A percentile compares a stretch with the other conserved stretches of the same genome.
Conservation (phyloP, 2,113 vertebrate genomes). For the Haliaeetus leucogaster region DNA sequence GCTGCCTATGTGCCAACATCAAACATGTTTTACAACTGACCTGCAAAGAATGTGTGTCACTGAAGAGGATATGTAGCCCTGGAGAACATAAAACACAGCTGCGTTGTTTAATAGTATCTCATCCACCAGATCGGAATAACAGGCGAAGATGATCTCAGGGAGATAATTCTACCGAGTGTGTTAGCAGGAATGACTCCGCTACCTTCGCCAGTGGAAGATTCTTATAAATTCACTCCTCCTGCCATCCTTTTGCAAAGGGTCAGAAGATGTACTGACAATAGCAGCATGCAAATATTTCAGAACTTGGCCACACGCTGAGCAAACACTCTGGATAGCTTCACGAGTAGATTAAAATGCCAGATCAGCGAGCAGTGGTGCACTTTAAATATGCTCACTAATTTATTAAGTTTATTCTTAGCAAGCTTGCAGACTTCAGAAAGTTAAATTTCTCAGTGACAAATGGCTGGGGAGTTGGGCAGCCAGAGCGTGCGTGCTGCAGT, state of each 20-base stretch:
- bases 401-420: conserved; percentile 70
- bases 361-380: conserved; percentile 46
- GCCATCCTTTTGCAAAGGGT: conserved; percentile 62
- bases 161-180: conserved; percentile 37
- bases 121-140: not conserved
- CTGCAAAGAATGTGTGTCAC: conserved; percentile 68
- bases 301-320: conserved; percentile 73
- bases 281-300: conserved; percentile 68
- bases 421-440: conserved; percentile 61
- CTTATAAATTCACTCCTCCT: conserved; percentile 67
- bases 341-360: conserved; percentile 66
- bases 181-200: not conserved
- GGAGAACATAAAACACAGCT: conserved; percentile 59
- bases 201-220: conserved; percentile 65
- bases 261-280: conserved; percentile 70
- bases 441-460: conserved; percentile 65
- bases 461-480: not conserved
- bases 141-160: conserved; percentile 35
- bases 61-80: conserved; percentile 42
- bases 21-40: conserved; percentile 63
- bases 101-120: conserved; percentile 54
- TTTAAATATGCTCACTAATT: conserved; percentile 64
- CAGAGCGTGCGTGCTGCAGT: not conserved
- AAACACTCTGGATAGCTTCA: conserved; percentile 73
- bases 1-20: conserved; percentile 47